Percentiles rank a stretch among this genome's conserved stretches.
These are phyloP conservation scores for Zophobas atratus DNA, from an alignment of 1,140 invertebrate genomes.

Conservation along the genomic window DNA sequence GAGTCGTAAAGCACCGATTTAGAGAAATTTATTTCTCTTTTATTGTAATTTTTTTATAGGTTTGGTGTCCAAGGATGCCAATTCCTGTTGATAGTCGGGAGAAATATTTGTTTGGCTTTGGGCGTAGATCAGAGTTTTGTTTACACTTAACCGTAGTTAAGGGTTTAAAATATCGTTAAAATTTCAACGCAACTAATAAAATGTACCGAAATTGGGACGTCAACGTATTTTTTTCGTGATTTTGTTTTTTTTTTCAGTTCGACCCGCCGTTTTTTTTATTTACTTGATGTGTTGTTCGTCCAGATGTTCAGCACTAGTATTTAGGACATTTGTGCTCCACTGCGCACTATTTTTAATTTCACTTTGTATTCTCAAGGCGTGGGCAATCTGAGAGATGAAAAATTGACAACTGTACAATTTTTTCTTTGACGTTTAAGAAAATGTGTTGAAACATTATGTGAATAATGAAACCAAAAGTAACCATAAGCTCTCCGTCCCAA, in stretches of 20 bases:
- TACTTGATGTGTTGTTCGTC: too few relatives aligned
- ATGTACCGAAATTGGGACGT: not conserved
- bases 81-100: not conserved
- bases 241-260: not conserved
- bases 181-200: conserved; percentile 4
- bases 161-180: conserved; percentile 11
- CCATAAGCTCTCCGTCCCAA: too few relatives aligned
- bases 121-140: not conserved
- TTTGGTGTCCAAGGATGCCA: conserved; percentile 1
- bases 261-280: too few relatives aligned
- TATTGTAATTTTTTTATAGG: conserved; percentile 13
- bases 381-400: too few relatives aligned
- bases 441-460: too few relatives aligned
- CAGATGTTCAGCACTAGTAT: too few relatives aligned
- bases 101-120: not conserved
- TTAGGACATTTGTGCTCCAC: too few relatives aligned
- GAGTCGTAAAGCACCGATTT: conserved; percentile 13
- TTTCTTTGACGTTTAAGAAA: too few relatives aligned
- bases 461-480: too few relatives aligned
- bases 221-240: not conserved
- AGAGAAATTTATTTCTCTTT: not conserved
- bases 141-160: conserved; percentile 5
- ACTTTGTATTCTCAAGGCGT: too few relatives aligned
- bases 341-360: too few relatives aligned
- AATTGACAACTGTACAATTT: too few relatives aligned